Evolutionary conservation across 2,113 vertebrate species (phyloP).

Genomic region (Suricata suricatta): DNA sequence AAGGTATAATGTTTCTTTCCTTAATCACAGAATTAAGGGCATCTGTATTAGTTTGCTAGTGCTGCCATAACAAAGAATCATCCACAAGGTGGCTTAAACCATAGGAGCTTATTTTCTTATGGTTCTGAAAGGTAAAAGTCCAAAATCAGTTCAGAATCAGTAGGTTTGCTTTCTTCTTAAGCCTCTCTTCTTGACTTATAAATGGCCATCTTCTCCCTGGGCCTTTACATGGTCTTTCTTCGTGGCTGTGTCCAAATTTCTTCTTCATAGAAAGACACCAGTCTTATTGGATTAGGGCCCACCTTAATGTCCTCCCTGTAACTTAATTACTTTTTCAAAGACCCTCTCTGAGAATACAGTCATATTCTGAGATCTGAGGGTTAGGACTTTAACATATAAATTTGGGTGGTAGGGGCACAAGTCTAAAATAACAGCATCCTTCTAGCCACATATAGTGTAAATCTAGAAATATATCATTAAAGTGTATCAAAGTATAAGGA

Average conservation of each 20-base stretch:
- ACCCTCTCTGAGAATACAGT: not conserved
- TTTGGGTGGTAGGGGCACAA: not conserved
- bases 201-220: not conserved
- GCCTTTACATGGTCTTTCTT: not conserved
- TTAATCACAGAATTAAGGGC: not conserved
- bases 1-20: not conserved
- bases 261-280: not conserved
- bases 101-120: not conserved
- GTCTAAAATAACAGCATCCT: not conserved
- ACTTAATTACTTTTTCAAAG: not conserved
- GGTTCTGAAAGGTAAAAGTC: not conserved
- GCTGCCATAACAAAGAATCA: not conserved
- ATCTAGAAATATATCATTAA: not conserved
- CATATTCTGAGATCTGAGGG: not conserved
- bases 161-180: not conserved
- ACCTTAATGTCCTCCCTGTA: not conserved
- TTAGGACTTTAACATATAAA: not conserved
- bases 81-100: not conserved
- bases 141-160: not conserved
- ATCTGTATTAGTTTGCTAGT: not conserved
- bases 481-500: not conserved
- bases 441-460: not conserved
- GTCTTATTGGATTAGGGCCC: not conserved
- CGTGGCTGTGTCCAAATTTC: not conserved
- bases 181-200: not conserved